phyloP scores from a whole-genome alignment of 2,797 vertebrate species.

The Australoheros facetus region DNA sequence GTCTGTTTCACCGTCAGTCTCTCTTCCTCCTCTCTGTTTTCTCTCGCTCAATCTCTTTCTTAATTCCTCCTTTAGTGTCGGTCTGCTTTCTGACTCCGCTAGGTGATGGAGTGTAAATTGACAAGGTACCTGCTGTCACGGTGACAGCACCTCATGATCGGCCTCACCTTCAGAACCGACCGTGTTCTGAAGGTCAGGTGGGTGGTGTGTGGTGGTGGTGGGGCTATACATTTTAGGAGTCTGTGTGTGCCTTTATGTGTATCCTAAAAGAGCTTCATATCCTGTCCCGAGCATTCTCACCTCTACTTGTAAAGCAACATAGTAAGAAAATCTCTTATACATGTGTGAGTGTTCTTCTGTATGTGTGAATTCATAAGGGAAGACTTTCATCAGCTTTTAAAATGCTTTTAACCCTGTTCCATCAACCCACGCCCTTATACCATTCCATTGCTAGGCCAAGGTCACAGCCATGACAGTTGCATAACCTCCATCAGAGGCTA shows the following conservation, averaged over 20 bases:
- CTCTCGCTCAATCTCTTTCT: conserved; percentile 16
- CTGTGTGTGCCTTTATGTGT: conserved; percentile 4
- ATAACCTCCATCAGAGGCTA: conserved; percentile 69
- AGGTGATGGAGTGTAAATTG: conserved; percentile 76
- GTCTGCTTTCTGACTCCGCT: conserved; percentile 57
- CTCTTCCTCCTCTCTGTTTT: conserved; percentile 20
- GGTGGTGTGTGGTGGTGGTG: background rate
- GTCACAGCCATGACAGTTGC: conserved; percentile 74
- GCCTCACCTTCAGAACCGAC: conserved; percentile 71
- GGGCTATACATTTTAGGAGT: conserved; percentile 17
- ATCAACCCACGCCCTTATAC: conserved; percentile 37
- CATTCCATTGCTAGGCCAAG: conserved; percentile 65
- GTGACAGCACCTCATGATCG: conserved; percentile 71
- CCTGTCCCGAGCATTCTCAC: background rate
- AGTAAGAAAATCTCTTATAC: background rate
- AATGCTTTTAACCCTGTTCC: conserved; percentile 58
- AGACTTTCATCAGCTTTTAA: conserved; percentile 50
- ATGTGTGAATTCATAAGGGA: conserved; percentile 28
- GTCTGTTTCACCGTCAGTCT: conserved; percentile 40
- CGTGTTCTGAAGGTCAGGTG: background rate
- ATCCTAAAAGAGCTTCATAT: conserved; percentile 8
- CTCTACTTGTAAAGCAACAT: conserved; percentile 18
- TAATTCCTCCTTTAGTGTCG: conserved; percentile 35
- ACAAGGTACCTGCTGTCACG: conserved; percentile 75
- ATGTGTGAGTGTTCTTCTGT: background rate